A percentile compares a stretch with the other conserved stretches of the same genome.
These are phyloP conservation scores for Helicolenus hilgendorfi DNA, from an alignment of 2,797 vertebrate genomes.

Conservation along the genomic window DNA sequence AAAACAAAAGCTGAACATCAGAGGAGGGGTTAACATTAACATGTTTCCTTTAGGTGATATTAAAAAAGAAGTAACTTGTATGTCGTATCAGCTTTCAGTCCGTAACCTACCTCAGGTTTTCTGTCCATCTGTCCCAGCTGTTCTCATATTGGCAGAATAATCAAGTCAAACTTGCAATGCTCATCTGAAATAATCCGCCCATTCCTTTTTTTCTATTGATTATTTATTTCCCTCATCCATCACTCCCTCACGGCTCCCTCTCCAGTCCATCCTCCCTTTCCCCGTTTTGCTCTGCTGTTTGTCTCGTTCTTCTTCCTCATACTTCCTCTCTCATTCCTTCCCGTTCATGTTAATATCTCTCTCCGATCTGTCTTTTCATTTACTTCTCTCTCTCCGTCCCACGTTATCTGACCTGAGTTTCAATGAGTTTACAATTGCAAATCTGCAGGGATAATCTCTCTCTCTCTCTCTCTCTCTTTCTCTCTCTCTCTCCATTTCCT, in stretches of 20 bases:
- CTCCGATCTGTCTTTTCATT: slow-evolving; percentile 21
- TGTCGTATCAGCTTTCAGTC: not conserved
- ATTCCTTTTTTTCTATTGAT: not conserved
- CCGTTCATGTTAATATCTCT: not conserved
- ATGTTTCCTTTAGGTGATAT: not conserved
- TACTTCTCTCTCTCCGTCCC: not conserved
- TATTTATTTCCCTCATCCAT: not conserved
- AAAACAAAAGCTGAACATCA: not conserved
- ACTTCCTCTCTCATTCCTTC: not conserved
- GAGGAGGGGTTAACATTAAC: not conserved
- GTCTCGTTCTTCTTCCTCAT: not conserved
- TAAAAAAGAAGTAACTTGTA: not conserved
- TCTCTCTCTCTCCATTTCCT: slow-evolving; percentile 33
- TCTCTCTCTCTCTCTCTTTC: slow-evolving; percentile 26
- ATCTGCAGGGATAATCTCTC: slow-evolving; percentile 77
- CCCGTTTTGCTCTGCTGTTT: not conserved
- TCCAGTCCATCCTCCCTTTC: not conserved
- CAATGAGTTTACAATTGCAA: slow-evolving; percentile 60
- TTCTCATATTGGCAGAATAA: slow-evolving; percentile 7
- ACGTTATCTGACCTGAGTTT: slow-evolving; percentile 49
- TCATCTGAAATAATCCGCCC: slow-evolving; percentile 35
- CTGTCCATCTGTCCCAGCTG: slow-evolving; percentile 30
- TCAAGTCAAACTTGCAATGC: not conserved
- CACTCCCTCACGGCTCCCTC: not conserved
- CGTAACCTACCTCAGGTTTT: slow-evolving; percentile 28